Base-by-base conservation (phyloP, 2,113 vertebrate genomes). In the Gorsachius goisagi region DNA sequence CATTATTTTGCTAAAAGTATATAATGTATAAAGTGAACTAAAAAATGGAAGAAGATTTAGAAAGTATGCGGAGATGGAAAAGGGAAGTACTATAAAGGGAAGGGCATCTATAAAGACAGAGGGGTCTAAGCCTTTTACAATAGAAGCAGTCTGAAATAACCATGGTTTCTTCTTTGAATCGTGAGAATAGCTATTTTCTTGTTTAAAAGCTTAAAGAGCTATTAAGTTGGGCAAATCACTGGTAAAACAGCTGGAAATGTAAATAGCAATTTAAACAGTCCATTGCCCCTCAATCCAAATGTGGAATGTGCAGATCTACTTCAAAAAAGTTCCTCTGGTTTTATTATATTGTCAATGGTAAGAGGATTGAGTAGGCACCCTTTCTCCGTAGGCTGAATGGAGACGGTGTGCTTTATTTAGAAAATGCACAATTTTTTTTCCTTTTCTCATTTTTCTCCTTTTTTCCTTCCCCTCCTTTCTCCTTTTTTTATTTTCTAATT, bases 201-300 rank as follows among this genome's bases (percentile, higher is more conserved):
- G 96, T 98, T 98, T 98, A 97, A 98, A 98, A 98, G 97, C 97
- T 98, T 98, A 98, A 98, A 98, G 97, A 98, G 98, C 98, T 98
- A 98, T 98, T 98, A 98, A 98, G 97, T 98, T 97, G 98, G 98
- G 97, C 97, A 98, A 98, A 98, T 98, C 98, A 93, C 98, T 98
- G 97, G 98, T 98, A 98, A 98, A 98, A 98, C 98, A 98, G 98
- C 98, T 98, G 98, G 98, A 98, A 98, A 98, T 97, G 98, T 98
- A 98, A 98, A 98, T 97, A 98, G 97, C 97, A 98, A 98, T 98
- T 98, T 98, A 98, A 98, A 98, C 98, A 98, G 97, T 96, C 97
- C 97, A 95, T 94, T 95, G 98, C 98, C 93, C 95, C 89, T 97
- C 95, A 97, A 96, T 97, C 96, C 94, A 85, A 90, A 95, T 76